Base-by-base conservation (phyloP, 2,113 vertebrate genomes). In the Isurus oxyrinchus region DNA sequence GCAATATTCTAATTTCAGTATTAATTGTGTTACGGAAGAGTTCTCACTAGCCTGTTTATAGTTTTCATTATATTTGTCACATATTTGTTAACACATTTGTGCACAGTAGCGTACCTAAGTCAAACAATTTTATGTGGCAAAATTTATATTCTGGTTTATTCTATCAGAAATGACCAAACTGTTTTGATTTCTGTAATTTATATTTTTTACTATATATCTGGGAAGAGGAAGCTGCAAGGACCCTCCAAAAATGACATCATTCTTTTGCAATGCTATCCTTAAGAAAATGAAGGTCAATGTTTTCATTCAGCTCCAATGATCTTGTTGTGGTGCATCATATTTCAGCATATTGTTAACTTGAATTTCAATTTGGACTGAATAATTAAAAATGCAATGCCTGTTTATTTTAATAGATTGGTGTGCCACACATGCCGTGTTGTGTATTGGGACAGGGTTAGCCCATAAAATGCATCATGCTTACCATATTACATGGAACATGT, bases 1-100 rank as follows among this genome's bases (percentile, higher is more conserved):
- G 94, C 94, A 95, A 95, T 95, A 95, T 95, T 95, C 94, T 95
- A 95, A 95, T 95, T 95, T 95, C 67, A 53, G 94, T 69, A 95
- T 95, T 95, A 72, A 55, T 95, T 69, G 69, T 95, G 94, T 76
- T 95, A 35, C 66, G 53, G 67, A 76, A 95, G 94, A 95, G 94
- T 95, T 95, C 67, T 72, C 40, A 95, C 69, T 95, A 25, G 67
- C 53, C 67, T 72, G 67, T 95, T 44, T 72, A 53, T 49, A 72
- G 44, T 53, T 95, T 95, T 53, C 67, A 95, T 95, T 69, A 95
- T 95, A 95, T 76, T 95, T 35, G 53, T 95, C 44, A 72, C 67
- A 95, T 94, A 63, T 40, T 66, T 95, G 94, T 95, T 95, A 95
- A 95, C 27, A 72, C 94, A 8, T 95, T 95, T 95, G 44, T 67